Evolutionary conservation across 1,140 invertebrate species (phyloP), one percentile per base, ranked within the genome.

Genomic region (Heliconius eleuchia): DNA sequence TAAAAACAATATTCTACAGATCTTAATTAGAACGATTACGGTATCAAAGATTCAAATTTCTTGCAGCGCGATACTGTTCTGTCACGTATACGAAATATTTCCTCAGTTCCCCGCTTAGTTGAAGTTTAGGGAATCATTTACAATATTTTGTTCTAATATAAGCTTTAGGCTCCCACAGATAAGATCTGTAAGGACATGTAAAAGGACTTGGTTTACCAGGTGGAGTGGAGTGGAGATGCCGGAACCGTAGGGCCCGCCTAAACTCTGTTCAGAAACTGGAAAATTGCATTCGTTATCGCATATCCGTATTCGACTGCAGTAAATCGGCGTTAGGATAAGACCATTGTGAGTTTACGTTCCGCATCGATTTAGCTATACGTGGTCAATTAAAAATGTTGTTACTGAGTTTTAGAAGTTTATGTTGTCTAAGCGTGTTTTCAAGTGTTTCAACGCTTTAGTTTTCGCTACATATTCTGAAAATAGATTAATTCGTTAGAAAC

Each of bases 241-340:
- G 70, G 84, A 87, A 85, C 87, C 83, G 83, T 77, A 80, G 84
- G 79, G 79, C 83, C 87, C 90, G 87, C 88, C 91, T 91, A 90
- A 92, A 90, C 89, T 91, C 89, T 91, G 92, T 85, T 87, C 92
- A 91, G 79, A 85, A 88, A 89, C 80, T 86, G 91, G 91, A 92
- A 94, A 94, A 94, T 94, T 94, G 92, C 92, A 92, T 94, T 94
- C 91, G 92, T 94, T 92, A 94, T 92, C 91, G 91, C 87, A 89
- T 91, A 90, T 92, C 88, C 90, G 89, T 88, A 83, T 85, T 85
- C 86, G 80, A 84, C 85, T 83, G 77, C 82, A 83, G 57, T 85
- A 73, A 73, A 50, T 78, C 76, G 55, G 78, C 30, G 76, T 79
- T 81, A 73, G 78, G 78, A 74, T 81, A 79, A 81, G 78, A 77